These are phyloP conservation scores for Caiman crocodilus DNA, from an alignment of 2,797 vertebrate genomes.

Conservation along the genomic window DNA sequence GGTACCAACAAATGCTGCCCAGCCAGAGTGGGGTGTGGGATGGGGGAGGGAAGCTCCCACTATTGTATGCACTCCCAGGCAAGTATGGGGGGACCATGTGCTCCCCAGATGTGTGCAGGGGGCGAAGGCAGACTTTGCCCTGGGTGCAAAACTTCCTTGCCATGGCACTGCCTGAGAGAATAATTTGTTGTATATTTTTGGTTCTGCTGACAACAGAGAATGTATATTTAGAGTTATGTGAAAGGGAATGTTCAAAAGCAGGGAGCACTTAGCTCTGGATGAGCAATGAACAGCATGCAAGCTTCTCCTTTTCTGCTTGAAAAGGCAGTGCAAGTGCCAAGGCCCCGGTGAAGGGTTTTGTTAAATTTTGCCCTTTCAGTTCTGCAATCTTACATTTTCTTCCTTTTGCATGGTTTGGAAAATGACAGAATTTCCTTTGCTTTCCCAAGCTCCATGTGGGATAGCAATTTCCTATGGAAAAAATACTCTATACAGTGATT, in stretches of 20 bases:
- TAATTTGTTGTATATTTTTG: neutral
- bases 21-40: too few species aligned
- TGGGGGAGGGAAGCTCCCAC: too few species aligned
- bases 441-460: constrained; percentile 75
- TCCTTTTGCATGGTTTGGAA: constrained; percentile 49
- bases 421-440: constrained; percentile 32
- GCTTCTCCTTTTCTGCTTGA: neutral
- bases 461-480: constrained; percentile 77
- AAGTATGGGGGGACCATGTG: too few species aligned
- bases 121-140: too few species aligned
- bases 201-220: neutral
- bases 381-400: constrained; percentile 22
- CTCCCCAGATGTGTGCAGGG: too few species aligned
- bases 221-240: neutral
- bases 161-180: neutral
- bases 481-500: constrained; percentile 60
- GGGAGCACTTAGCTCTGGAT: neutral
- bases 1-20: too few species aligned
- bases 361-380: constrained; percentile 21
- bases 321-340: neutral
- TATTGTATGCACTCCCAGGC: too few species aligned
- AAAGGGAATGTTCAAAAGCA: neutral
- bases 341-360: too few species aligned
- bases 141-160: too few species aligned
- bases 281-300: neutral